Base-by-base conservation (phyloP, 2,797 vertebrate genomes). In the Chanos chanos region DNA sequence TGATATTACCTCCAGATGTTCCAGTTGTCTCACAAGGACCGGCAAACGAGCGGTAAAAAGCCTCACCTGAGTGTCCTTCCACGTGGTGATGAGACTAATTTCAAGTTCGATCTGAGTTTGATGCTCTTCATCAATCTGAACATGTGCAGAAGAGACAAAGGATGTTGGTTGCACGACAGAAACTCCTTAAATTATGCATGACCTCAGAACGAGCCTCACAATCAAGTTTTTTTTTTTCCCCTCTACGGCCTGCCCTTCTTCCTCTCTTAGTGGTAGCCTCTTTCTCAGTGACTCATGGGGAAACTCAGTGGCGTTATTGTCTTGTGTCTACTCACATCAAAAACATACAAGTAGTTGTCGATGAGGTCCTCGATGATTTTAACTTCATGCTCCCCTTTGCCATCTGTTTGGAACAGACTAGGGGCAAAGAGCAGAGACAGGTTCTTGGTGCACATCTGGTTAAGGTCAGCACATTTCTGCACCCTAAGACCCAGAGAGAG, bases 371-470 rank as follows among this genome's bases (percentile, higher is more conserved):
- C 94, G 30, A 98, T 80, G 37, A 99, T 92, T 76, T 94, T 95
- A 51, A 98, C 96, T 85, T 98, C 96, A 0, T 97, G 93, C 15
- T 94, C 93, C 10, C 96, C 95, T 53, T 96, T 95, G 41, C 96
- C 96, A 0, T 98, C 94, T 0, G 95, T 97, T 88, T 99, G 96
- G 81, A 99, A 99, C 31, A 99, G 89, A 27, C 95, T 98, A 28
- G 96, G 96, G 0, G 96, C 96, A 0, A 99, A 99, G 41, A 99
- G 88, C 75, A 99, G 85, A 0, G 96, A 91, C 68, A 99, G 82
- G 84, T 99, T 99, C 87, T 96, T 93, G 4, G 96, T 98, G 85
- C 87, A 95, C 96, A 99, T 99, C 80, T 99, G 96, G 86, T 99
- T 99, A 61, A 98, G 86, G 64, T 89, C 88, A 0, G 94, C 94